A percentile compares a stretch with the other conserved stretches of the same genome.
phyloP scores from a whole-genome alignment of 2,888 invertebrate genomes.

The Dynastes grantii region DNA sequence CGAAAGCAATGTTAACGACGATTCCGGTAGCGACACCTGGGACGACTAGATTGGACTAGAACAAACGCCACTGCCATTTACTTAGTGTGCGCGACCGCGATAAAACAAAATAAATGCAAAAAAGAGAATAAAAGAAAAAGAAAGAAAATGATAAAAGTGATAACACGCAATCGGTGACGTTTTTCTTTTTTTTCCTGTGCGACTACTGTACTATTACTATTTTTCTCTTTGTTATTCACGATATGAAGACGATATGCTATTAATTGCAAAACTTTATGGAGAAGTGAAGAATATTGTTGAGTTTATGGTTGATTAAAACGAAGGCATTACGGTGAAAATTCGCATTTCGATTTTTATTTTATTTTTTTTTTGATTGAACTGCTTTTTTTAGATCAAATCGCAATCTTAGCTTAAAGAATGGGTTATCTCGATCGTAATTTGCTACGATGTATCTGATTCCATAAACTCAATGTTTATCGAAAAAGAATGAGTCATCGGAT shows the following conservation, averaged over 20 bases:
- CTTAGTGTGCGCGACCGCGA: constrained; percentile 55
- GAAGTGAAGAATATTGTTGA: constrained; percentile 46
- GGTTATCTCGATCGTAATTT: background rate
- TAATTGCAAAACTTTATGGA: background rate
- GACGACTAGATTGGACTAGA: constrained; percentile 50
- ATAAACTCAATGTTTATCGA: constrained; percentile 50
- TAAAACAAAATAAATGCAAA: background rate
- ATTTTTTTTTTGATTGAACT: constrained; percentile 16
- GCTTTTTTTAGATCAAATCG: background rate
- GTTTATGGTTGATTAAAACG: constrained; percentile 53
- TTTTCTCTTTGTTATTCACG: constrained; percentile 37
- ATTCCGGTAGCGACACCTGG: constrained; percentile 50
- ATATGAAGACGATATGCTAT: background rate
- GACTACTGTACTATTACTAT: constrained; percentile 50
- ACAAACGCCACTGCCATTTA: constrained; percentile 57
- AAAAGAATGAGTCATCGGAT: background rate
- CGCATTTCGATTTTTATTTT: constrained; percentile 50
- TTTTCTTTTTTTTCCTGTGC: constrained; percentile 32
- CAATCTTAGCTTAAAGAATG: background rate
- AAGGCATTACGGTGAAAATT: background rate
- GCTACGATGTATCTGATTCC: constrained; percentile 40
- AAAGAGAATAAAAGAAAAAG: background rate
- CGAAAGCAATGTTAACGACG: constrained; percentile 49
- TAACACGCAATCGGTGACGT: constrained; percentile 59
- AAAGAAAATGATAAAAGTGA: constrained; percentile 53